A percentile compares a stretch with the other conserved stretches of the same genome.
These are phyloP conservation scores for Hyphantria cunea DNA, from an alignment of 1,140 invertebrate species.

Conservation along the genomic window DNA sequence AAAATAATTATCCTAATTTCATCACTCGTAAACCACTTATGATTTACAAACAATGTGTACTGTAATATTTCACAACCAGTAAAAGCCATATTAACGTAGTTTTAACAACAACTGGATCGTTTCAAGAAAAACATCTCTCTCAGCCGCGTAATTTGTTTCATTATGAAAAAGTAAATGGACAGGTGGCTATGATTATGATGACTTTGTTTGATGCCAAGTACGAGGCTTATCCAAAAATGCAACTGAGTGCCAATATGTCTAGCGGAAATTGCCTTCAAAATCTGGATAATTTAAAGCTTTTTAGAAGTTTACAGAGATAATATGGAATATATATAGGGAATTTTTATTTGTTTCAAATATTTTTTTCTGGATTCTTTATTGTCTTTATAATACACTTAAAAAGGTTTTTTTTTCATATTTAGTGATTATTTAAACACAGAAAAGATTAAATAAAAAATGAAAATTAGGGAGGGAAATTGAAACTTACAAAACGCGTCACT, in stretches of 20 bases:
- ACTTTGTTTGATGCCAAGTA: slow-evolving; percentile 13
- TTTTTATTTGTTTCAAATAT: too few relatives aligned
- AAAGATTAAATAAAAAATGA: too few relatives aligned
- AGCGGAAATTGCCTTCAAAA: too few relatives aligned
- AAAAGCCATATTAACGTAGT: neutral
- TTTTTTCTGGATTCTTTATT: too few relatives aligned
- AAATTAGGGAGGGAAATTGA: too few relatives aligned
- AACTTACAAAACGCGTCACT: too few relatives aligned
- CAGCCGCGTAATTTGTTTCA: slow-evolving; percentile 1
- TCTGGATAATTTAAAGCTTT: too few relatives aligned
- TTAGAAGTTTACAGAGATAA: too few relatives aligned
- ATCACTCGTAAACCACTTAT: slow-evolving; percentile 17
- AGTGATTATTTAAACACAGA: too few relatives aligned
- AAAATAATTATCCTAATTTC: slow-evolving; percentile 4
- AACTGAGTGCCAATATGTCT: slow-evolving; percentile 2
- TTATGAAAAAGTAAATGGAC: neutral
- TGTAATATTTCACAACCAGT: neutral
- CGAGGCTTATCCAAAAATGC: slow-evolving; percentile 1
- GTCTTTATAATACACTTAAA: too few relatives aligned
- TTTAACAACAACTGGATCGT: slow-evolving; percentile 8
- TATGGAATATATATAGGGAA: too few relatives aligned
- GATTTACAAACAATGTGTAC: slow-evolving; percentile 20
- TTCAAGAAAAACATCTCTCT: slow-evolving; percentile 7
- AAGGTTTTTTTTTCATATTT: too few relatives aligned
- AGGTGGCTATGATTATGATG: slow-evolving; percentile 15